These are phyloP conservation scores for Formica aserva DNA, from an alignment of 2,888 invertebrate species.

Conservation along the genomic window DNA sequence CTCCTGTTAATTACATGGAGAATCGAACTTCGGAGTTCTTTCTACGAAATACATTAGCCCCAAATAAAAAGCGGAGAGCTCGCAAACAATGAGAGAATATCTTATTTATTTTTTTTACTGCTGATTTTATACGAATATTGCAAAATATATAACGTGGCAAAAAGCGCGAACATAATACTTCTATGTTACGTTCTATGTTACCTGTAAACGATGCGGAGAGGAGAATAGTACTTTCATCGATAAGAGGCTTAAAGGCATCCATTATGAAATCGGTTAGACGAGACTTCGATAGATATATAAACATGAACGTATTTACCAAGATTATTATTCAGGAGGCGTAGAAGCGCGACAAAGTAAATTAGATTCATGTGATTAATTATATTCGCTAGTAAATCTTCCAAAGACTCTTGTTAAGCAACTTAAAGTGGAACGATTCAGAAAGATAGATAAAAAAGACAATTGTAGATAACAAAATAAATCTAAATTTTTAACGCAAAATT, in stretches of 20 bases:
- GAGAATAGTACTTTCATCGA: slow-evolving; percentile 25
- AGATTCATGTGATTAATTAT: slow-evolving; percentile 16
- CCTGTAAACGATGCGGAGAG: slow-evolving; percentile 2
- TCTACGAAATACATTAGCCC: not conserved
- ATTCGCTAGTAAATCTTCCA: slow-evolving; percentile 1
- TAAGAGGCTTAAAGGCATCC: slow-evolving; percentile 49
- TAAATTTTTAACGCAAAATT: not conserved
- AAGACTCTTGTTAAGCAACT: not conserved
- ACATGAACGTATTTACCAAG: slow-evolving; percentile 41
- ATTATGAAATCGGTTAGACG: slow-evolving; percentile 49
- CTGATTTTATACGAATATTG: not conserved
- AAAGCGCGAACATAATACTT: slow-evolving; percentile 8
- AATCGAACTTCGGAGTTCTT: not conserved
- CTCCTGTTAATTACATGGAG: slow-evolving; percentile 35
- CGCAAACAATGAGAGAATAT: not conserved
- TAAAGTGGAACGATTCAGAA: not conserved
- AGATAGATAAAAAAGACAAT: not conserved
- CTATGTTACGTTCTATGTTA: not conserved
- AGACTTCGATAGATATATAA: slow-evolving; percentile 38
- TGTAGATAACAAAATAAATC: not conserved
- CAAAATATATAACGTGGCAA: not conserved
- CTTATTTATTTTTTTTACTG: not conserved
- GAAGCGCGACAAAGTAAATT: slow-evolving; percentile 3
- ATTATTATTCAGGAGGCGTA: slow-evolving; percentile 29
- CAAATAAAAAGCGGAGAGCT: not conserved